A percentile compares a stretch with the other conserved stretches of the same genome.
These are phyloP conservation scores for Metopolophium dirhodum DNA, from an alignment of 1,140 invertebrate genomes.

Conservation along the genomic window DNA sequence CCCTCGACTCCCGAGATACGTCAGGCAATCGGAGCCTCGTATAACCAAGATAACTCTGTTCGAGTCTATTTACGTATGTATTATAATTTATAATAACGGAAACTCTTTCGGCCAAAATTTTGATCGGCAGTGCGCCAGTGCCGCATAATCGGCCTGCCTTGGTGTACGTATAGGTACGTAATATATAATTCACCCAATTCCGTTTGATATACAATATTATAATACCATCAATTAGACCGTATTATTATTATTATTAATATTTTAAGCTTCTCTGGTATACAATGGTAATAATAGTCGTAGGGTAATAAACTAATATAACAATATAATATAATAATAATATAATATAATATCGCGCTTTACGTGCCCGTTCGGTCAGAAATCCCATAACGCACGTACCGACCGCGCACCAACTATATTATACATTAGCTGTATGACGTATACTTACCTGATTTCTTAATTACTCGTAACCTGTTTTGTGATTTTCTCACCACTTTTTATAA, in stretches of 20 bases:
- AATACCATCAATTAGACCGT: neutral
- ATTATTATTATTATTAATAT: neutral
- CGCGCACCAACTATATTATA: neutral
- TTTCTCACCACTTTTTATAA: constrained; percentile 2
- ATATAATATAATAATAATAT: neutral
- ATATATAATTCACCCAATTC: neutral
- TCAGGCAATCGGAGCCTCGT: too few relatives aligned
- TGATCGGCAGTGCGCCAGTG: neutral
- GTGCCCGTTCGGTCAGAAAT: neutral
- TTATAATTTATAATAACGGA: neutral
- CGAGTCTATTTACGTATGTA: too few relatives aligned
- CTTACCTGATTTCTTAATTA: constrained; percentile 32
- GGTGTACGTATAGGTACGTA: too few relatives aligned
- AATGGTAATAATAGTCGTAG: neutral
- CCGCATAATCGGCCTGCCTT: neutral
- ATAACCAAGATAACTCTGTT: too few relatives aligned
- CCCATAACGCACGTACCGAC: neutral
- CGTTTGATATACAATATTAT: neutral
- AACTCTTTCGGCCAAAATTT: neutral
- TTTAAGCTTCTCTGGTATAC: neutral
- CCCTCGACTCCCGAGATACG: too few relatives aligned
- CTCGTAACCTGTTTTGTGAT: neutral
- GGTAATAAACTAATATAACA: neutral
- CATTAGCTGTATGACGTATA: neutral
- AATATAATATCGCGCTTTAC: neutral